Conservation (phyloP, 1,140 invertebrate species). For the Frieseomelitta varia region DNA sequence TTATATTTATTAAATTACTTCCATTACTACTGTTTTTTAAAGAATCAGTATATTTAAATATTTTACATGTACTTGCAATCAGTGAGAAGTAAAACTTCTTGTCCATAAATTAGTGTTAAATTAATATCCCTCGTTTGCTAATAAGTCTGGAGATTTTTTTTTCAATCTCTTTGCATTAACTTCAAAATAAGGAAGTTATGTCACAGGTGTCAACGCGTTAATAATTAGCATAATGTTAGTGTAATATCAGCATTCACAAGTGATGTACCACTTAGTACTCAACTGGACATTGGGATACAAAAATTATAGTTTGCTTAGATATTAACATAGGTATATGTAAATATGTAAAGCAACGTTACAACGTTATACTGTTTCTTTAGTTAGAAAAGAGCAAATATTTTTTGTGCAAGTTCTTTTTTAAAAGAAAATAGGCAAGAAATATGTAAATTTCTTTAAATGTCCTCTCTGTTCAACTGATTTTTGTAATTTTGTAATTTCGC, state of each 20-base stretch:
- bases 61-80: neutral
- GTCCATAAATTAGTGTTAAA: neutral
- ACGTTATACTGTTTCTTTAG: neutral
- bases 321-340: slow-evolving; percentile 1
- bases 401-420: neutral
- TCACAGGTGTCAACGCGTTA: neutral
- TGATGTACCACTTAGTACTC: neutral
- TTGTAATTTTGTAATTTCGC: neutral
- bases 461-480: neutral
- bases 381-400: neutral
- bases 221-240: slow-evolving; percentile 13
- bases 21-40: neutral
- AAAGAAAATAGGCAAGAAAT: neutral
- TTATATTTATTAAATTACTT: neutral
- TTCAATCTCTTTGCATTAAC: too few relatives aligned
- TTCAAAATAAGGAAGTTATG: neutral
- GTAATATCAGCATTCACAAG: too few relatives aligned
- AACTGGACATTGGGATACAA: neutral
- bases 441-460: neutral
- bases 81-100: neutral
- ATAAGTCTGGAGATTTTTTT: neutral
- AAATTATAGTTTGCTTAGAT: slow-evolving; percentile 11
- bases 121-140: neutral
- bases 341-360: neutral
- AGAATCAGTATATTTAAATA: neutral